Conservation (phyloP, 2,797 vertebrate genomes). For the Eulemur coronatus region DNA sequence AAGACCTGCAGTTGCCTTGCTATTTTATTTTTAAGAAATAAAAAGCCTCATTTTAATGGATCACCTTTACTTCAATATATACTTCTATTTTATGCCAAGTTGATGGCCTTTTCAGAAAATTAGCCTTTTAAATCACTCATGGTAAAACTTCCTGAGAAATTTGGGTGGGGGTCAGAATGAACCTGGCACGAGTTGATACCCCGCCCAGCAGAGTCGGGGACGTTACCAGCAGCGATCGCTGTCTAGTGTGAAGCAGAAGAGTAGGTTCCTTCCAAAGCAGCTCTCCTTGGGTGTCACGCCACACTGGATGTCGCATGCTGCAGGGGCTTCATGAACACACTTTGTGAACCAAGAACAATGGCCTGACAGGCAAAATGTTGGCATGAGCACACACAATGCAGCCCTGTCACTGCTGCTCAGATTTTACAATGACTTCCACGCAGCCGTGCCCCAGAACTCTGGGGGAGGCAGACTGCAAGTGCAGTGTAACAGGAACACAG, state of each 20-base stretch:
- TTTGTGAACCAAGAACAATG: slow-evolving; percentile 69
- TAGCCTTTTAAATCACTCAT: not conserved
- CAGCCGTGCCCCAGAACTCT: not conserved
- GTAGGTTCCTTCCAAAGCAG: slow-evolving; percentile 54
- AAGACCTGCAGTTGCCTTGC: not conserved
- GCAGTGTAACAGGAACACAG: not conserved
- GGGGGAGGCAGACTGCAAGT: not conserved
- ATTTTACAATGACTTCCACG: not conserved
- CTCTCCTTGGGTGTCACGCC: slow-evolving; percentile 50
- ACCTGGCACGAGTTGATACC: not conserved
- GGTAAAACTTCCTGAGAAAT: not conserved
- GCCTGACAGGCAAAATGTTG: slow-evolving; percentile 56
- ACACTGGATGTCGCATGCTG: slow-evolving; percentile 53
- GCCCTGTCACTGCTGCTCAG: not conserved
- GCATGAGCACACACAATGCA: not conserved
- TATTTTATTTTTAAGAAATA: not conserved
- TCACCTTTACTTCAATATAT: not conserved
- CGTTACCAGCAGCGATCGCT: not conserved
- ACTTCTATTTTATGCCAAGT: not conserved
- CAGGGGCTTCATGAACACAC: slow-evolving; percentile 21
- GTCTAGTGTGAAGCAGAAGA: not conserved
- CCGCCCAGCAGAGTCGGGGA: not conserved
- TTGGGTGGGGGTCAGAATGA: not conserved
- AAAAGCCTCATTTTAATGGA: not conserved
- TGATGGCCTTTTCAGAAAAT: not conserved